Base-by-base conservation (phyloP, 2,797 vertebrate species). In the Gallinago nigripennis region DNA sequence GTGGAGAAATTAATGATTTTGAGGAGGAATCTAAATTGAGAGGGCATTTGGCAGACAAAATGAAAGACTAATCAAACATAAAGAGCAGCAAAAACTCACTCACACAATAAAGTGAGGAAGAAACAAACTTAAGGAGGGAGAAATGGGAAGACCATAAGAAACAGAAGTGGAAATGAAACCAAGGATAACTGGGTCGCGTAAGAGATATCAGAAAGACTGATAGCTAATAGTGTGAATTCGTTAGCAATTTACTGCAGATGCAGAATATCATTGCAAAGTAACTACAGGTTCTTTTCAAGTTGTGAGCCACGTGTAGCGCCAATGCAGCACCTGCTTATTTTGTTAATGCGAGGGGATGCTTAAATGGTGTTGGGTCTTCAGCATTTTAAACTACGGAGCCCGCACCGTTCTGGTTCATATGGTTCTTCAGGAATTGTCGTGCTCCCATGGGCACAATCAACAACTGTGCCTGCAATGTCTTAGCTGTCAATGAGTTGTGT, bases 371-470 rank as follows among this genome's bases (percentile, higher is more conserved):
- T 45, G 60, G 13, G 16, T 56, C 39, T 77, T 51, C 69, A 71
- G 68, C 28, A 3, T 72, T 57, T 72, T 51, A 31, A 84, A 20
- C 60, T 43, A 2, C 7, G 13, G 24, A 68, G 1, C 12, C 14
- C 50, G 31, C n/a, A 5, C 23, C 0, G 0, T 53, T 33, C 48
- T 57, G 60, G 50, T 68, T 84, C n/a, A 3, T 12, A 4, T 0
- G 3, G 58, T 35, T 76, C 57, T 71, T 54, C 56, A 75, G 79
- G 45, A 73, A 33, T 10, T 16, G 53, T 35, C 8, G 31, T 46
- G 58, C 31, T 43, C 83, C 71, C 12, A 1, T 5, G 31, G 75
- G 70, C 69, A 39, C 70, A 33, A 54, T 48, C 64, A 76, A 15
- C 25, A 63, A 3, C 27, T 3, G 30, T 57, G 33, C 31, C 54